Percentiles rank a stretch among this genome's conserved stretches.
These are phyloP conservation scores for Dromiciops gliroides DNA, from an alignment of 2,113 vertebrate genomes.

Conservation along the genomic window DNA sequence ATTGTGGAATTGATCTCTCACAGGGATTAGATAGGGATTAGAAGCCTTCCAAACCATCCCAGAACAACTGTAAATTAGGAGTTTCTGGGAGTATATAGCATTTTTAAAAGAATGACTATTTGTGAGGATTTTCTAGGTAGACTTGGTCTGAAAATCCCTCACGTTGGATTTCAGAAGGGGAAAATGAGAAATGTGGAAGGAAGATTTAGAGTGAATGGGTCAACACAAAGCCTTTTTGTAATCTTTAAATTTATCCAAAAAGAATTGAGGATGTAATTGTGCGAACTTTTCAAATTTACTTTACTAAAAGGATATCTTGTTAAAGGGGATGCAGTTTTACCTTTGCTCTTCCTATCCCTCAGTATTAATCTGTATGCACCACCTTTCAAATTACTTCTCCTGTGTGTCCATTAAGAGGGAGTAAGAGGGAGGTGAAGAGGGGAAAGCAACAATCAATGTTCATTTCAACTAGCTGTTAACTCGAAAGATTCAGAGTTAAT, in stretches of 20 bases:
- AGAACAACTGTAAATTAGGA: slow-evolving; percentile 70
- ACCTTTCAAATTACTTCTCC: not conserved
- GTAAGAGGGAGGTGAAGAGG: not conserved
- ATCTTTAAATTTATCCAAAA: not conserved
- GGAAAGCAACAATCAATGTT: not conserved
- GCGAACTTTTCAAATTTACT: not conserved
- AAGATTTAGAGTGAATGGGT: not conserved
- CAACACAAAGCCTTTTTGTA: not conserved
- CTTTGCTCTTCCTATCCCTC: not conserved
- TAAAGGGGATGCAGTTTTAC: not conserved
- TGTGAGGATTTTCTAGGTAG: slow-evolving; percentile 48
- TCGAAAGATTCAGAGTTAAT: not conserved
- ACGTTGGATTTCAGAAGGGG: not conserved
- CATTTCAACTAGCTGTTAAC: not conserved
- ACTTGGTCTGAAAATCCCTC: slow-evolving; percentile 13
- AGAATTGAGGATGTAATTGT: not conserved
- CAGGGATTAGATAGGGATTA: slow-evolving; percentile 80
- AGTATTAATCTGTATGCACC: not conserved
- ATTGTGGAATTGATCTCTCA: slow-evolving; percentile 79
- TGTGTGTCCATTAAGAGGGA: not conserved
- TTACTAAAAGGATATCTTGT: not conserved
- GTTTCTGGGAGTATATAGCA: slow-evolving; percentile 23
- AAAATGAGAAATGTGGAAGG: not conserved
- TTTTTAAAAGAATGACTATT: slow-evolving; percentile 1
- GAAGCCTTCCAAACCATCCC: slow-evolving; percentile 70